Percentiles rank a stretch among this genome's conserved stretches.
These are phyloP conservation scores for Hedychridium roseum DNA, from an alignment of 2,888 invertebrate genomes.

Conservation along the genomic window DNA sequence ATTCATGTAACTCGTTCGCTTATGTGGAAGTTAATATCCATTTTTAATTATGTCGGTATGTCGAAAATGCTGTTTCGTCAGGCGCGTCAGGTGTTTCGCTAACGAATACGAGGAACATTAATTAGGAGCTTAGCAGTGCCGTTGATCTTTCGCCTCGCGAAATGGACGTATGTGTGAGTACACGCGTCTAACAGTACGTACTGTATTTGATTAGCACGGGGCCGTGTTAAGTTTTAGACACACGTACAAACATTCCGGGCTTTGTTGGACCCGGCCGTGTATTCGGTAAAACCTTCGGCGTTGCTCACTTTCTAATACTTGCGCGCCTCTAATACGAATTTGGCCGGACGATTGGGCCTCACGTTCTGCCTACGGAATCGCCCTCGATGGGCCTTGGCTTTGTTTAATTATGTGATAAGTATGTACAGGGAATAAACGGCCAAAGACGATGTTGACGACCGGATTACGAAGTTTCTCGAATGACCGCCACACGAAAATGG, in stretches of 20 bases:
- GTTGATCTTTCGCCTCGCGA: neutral
- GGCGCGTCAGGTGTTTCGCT: conserved; percentile 6
- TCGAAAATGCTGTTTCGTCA: conserved; percentile 7
- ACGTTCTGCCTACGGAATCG: no score
- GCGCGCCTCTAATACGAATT: conserved; percentile 8
- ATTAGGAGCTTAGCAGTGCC: conserved; percentile 15
- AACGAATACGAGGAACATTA: conserved; percentile 10
- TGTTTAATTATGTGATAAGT: neutral
- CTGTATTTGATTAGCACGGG: conserved; percentile 18
- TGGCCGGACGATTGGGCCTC: neutral
- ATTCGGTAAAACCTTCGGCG: conserved; percentile 8
- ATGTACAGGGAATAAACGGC: no score
- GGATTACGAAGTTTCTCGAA: no score
- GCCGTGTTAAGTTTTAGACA: conserved; percentile 23
- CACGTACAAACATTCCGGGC: conserved; percentile 13
- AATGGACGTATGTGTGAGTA: neutral
- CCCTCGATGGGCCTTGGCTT: no score
- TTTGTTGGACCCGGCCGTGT: conserved; percentile 10
- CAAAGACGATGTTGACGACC: no score
- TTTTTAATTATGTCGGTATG: no score
- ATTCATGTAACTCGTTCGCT: no score
- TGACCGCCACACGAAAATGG: no score
- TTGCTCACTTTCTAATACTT: conserved; percentile 24
- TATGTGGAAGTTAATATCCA: no score
- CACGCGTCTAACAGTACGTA: conserved; percentile 3